Evolutionary conservation across 2,888 invertebrate genomes (phyloP).

Genomic region (Catocala nupta): DNA sequence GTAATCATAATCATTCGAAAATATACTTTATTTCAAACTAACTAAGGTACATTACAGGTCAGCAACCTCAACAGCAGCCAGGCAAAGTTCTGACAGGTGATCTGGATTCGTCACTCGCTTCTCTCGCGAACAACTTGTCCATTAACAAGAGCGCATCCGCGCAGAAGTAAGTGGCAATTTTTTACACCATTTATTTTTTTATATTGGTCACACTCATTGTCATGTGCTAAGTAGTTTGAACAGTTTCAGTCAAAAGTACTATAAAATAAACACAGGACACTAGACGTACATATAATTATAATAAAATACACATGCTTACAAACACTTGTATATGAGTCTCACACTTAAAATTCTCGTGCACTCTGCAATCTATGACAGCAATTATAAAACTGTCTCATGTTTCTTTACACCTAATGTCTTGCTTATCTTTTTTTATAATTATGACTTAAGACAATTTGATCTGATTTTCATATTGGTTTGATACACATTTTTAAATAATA

Average conservation of each 20-base stretch:
- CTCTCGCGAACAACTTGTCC: conserved; percentile 96
- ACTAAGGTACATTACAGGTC: conserved; percentile 64
- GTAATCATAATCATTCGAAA: conserved; percentile 11
- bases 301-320: neutral
- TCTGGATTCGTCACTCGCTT: conserved; percentile 97
- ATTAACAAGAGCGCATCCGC: conserved; percentile 92
- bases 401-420: no score
- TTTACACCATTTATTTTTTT: conserved; percentile 15
- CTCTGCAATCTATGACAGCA: no score
- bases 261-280: neutral
- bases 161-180: conserved; percentile 89
- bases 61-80: conserved; percentile 74
- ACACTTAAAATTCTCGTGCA: neutral
- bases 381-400: no score
- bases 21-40: conserved; percentile 25
- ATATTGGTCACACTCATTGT: conserved; percentile 48
- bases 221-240: conserved; percentile 60
- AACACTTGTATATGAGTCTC: neutral
- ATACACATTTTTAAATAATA: no score
- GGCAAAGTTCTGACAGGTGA: conserved; percentile 96
- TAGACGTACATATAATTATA: neutral
- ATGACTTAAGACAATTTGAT: no score
- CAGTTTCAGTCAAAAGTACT: conserved; percentile 55
- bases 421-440: no score
- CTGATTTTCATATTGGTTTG: no score